Percentiles rank a stretch among this genome's conserved stretches.
These are phyloP conservation scores for Brachyhypopomus occidentalis DNA, from an alignment of 2,113 vertebrate genomes.

Conservation along the genomic window DNA sequence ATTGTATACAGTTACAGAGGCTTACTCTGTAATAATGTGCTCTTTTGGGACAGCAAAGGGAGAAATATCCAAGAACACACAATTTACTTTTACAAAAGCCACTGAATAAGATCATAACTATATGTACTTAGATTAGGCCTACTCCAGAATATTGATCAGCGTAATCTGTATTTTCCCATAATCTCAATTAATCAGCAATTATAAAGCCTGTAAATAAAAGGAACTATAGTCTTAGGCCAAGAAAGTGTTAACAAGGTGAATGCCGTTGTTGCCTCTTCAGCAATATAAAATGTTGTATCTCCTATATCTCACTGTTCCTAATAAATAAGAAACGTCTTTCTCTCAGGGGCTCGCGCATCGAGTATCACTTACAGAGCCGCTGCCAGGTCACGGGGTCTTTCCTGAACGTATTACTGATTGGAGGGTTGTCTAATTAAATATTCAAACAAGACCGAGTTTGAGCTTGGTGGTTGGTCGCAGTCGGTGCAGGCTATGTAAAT, in stretches of 20 bases:
- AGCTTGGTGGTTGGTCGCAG: slow-evolving; percentile 68
- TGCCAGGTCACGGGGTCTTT: slow-evolving; percentile 57
- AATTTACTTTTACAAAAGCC: not conserved
- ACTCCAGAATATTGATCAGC: too few relatives aligned
- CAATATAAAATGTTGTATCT: slow-evolving; percentile 56
- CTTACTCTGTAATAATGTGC: slow-evolving; percentile 73
- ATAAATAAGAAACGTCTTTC: slow-evolving; percentile 48
- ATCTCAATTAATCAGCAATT: too few relatives aligned
- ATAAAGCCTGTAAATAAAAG: too few relatives aligned
- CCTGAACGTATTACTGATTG: slow-evolving; percentile 63
- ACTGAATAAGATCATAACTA: not conserved
- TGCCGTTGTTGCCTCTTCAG: slow-evolving; percentile 41
- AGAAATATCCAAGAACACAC: slow-evolving; percentile 36
- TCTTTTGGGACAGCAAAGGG: slow-evolving; percentile 60
- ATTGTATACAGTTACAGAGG: slow-evolving; percentile 69
- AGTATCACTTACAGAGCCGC: slow-evolving; percentile 53
- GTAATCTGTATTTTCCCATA: too few relatives aligned
- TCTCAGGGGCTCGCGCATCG: slow-evolving; percentile 41
- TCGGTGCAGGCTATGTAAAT: slow-evolving; percentile 77
- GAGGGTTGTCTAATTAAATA: slow-evolving; percentile 57
- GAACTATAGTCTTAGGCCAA: too few relatives aligned
- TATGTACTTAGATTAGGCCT: not conserved
- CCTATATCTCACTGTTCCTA: slow-evolving; percentile 51
- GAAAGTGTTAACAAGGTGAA: slow-evolving; percentile 61
- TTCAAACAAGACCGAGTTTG: slow-evolving; percentile 57